These are phyloP conservation scores for Yoshiicerus persimilis DNA, from an alignment of 1,140 invertebrate genomes.

Conservation along the genomic window DNA sequence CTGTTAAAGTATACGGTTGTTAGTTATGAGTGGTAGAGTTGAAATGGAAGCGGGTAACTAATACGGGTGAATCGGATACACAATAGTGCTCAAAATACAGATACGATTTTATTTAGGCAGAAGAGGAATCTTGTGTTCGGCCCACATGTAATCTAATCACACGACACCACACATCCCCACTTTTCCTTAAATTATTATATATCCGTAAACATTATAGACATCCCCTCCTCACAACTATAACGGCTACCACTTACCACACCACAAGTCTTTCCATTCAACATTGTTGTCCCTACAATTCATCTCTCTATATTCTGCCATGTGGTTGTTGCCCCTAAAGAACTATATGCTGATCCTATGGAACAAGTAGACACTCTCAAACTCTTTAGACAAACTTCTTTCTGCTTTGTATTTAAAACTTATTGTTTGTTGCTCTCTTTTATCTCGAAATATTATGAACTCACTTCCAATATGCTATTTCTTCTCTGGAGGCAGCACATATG, in stretches of 20 bases:
- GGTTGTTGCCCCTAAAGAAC: neutral
- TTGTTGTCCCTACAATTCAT: neutral
- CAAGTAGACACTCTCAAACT: neutral
- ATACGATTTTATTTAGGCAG: neutral
- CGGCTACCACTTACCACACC: too few relatives aligned
- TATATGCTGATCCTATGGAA: neutral
- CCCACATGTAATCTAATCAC: neutral
- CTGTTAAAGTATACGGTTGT: neutral
- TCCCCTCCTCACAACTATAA: too few relatives aligned
- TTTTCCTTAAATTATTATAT: neutral
- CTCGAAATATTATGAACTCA: neutral
- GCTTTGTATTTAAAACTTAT: neutral
- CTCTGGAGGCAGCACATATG: neutral
- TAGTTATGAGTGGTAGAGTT: neutral
- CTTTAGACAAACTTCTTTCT: neutral
- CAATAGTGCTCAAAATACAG: neutral
- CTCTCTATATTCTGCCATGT: neutral
- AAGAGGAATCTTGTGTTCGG: neutral
- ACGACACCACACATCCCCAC: neutral
- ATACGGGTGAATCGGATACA: neutral
- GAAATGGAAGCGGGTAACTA: neutral
- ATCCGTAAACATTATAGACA: neutral
- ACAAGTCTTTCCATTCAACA: too few relatives aligned
- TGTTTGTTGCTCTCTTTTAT: neutral
- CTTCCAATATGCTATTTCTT: neutral